Conservation (phyloP, 1,140 invertebrate species). For the Drosophila albomicans region DNA sequence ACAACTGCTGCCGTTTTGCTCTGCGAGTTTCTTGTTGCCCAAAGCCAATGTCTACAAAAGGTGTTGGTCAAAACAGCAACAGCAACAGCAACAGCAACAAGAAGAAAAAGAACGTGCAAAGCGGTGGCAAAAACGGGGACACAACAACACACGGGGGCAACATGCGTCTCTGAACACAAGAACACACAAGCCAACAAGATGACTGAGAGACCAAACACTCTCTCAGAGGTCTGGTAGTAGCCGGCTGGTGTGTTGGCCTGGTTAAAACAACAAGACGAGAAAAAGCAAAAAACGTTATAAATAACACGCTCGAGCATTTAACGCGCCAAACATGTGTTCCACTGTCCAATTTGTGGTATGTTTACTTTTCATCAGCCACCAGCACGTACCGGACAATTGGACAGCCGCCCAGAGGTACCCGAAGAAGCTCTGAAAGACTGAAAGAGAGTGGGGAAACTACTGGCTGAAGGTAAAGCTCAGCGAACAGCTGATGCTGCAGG, state of each 20-base stretch:
- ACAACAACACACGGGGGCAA: too few relatives aligned
- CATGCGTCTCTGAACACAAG: background rate
- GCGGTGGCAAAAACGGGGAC: conserved; percentile 9
- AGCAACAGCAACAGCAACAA: conserved; percentile 18
- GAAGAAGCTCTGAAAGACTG: background rate
- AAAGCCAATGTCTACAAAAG: conserved; percentile 80
- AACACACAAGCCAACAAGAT: background rate
- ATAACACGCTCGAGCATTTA: conserved; percentile 83
- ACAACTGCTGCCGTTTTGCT: conserved; percentile 76
- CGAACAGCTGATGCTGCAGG: conserved; percentile 12
- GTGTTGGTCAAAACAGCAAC: conserved; percentile 75
- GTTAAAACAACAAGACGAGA: conserved; percentile 46
- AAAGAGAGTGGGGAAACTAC: background rate
- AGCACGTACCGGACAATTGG: conserved; percentile 27
- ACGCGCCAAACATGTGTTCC: conserved; percentile 82
- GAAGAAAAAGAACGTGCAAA: too few relatives aligned
- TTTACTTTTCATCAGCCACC: conserved; percentile 78
- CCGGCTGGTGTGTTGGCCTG: conserved; percentile 50
- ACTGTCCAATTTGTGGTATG: conserved; percentile 82
- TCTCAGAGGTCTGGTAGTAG: conserved; percentile 6
- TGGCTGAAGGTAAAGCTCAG: conserved; percentile 48
- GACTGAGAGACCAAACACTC: conserved; percentile 20
- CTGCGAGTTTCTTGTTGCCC: conserved; percentile 53
- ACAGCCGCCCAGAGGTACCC: background rate
- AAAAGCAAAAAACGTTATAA: conserved; percentile 72